Evolutionary conservation across 2,113 vertebrate species (phyloP), one percentile per base, ranked within the genome.

Genomic region (Colinus virginianus): DNA sequence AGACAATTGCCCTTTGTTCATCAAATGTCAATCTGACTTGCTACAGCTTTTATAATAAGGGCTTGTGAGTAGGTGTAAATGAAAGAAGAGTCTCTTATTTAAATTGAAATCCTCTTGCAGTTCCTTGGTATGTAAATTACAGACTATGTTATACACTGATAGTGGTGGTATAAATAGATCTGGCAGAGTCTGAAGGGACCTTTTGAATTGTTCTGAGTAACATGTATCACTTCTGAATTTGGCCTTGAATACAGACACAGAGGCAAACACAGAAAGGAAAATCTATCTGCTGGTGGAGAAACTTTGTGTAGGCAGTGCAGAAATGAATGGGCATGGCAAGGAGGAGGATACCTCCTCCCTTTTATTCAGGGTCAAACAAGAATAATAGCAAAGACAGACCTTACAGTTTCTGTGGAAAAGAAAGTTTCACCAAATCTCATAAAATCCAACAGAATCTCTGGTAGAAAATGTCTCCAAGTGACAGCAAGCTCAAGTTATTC

Each of bases 1-100:
- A 96, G 93, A 96, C 89, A 96, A 93, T 85, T 95, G 78, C 34
- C 93, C 93, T 94, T 93, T 96, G 78, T 95, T 96, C 89, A 89
- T 79, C 78, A 91, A 88, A 87, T 64, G 78, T 79, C 92, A 96
- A 76, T 96, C 75, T 75, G 84, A 61, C 55, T 79, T 1, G 0
- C 55, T 90, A 55, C 46, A 80, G 68, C 78, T 95, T 96, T 91
- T 64, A 90, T 94, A 93, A 94, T 70, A 94, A 89, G 88, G 68
- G 78, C 67, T 92, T 48, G 43, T 48, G 78, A 93, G 94, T 94
- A 96, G 93, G 81, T 85, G 78, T 92, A 95, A 95, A 94, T 76
- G 81, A 93, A 94, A 96, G 67, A 78, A 81, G 48, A 88, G 43
- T 55, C 75, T 92, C 78, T 89, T 75, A 93, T 90, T 95, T 94